Percentiles rank a stretch among this genome's conserved stretches.
These are phyloP conservation scores for Furcula furcula DNA, from an alignment of 2,888 invertebrate genomes.

Conservation along the genomic window DNA sequence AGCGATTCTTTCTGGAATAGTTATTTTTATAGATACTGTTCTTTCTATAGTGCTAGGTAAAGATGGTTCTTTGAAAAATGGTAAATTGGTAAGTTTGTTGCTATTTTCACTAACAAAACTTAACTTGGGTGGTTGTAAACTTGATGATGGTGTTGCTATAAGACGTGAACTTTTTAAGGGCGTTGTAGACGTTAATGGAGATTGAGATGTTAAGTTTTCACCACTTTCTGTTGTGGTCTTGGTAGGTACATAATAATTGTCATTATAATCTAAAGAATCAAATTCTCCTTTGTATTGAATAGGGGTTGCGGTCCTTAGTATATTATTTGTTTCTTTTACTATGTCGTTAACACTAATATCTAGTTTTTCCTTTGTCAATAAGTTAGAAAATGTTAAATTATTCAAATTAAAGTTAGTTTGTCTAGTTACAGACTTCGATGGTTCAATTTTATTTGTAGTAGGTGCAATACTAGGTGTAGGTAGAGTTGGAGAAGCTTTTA, in stretches of 20 bases:
- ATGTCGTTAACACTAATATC: slow-evolving; percentile 66
- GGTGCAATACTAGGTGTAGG: slow-evolving; percentile 32
- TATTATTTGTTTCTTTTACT: slow-evolving; percentile 60
- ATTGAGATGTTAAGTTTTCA: slow-evolving; percentile 53
- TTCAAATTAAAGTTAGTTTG: slow-evolving; percentile 42
- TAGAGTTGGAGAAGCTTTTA: slow-evolving; percentile 39
- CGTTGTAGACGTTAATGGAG: slow-evolving; percentile 34
- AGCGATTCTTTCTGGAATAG: slow-evolving; percentile 69
- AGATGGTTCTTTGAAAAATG: slow-evolving; percentile 57
- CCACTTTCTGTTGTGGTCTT: slow-evolving; percentile 43
- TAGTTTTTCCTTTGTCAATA: slow-evolving; percentile 67
- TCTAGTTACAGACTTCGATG: slow-evolving; percentile 39
- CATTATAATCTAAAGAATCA: slow-evolving; percentile 40
- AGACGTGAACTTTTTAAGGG: slow-evolving; percentile 47
- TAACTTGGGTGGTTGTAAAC: slow-evolving; percentile 58
- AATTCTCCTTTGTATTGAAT: slow-evolving; percentile 42
- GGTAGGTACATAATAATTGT: slow-evolving; percentile 42
- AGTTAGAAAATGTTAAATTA: slow-evolving; percentile 65
- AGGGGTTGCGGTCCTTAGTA: slow-evolving; percentile 52
- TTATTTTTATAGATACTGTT: slow-evolving; percentile 72
- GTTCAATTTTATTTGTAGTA: slow-evolving; percentile 25
- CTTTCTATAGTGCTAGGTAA: slow-evolving; percentile 67
- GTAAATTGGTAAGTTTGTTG: slow-evolving; percentile 56
- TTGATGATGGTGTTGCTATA: slow-evolving; percentile 46
- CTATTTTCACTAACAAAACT: slow-evolving; percentile 35